Percentiles rank a stretch among this genome's conserved stretches.
Conservation (phyloP, 2,797 vertebrate genomes). For the Toxotes lorentzi region DNA sequence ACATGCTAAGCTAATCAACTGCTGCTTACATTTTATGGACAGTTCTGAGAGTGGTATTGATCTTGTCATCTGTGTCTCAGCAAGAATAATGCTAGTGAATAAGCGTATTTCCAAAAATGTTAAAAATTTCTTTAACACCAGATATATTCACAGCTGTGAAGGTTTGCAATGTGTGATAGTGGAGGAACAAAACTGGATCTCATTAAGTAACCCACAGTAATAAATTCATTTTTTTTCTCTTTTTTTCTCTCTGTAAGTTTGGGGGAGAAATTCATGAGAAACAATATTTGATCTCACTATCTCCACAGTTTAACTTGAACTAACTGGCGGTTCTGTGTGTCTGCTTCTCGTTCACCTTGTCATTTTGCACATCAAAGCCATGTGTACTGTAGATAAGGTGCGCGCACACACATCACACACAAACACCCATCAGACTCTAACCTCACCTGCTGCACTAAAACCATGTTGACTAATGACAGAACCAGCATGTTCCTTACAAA, state of each 20-base stretch:
- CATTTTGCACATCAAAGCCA: slow-evolving; percentile 62
- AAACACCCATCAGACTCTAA: slow-evolving; percentile 43
- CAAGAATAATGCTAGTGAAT: not conserved
- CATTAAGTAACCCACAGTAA: not conserved
- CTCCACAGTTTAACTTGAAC: slow-evolving; percentile 43
- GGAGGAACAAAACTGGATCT: not conserved
- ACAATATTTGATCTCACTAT: slow-evolving; percentile 41
- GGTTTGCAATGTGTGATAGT: not conserved
- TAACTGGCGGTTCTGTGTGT: slow-evolving; percentile 32
- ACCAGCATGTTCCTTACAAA: slow-evolving; percentile 56
- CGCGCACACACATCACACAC: slow-evolving; percentile 40
- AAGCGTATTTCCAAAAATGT: not conserved
- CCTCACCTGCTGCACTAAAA: slow-evolving; percentile 68
- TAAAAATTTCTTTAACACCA: not conserved
- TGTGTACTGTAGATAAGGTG: slow-evolving; percentile 57
- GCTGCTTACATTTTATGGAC: not conserved
- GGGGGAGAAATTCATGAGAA: not conserved
- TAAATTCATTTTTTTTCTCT: not conserved
- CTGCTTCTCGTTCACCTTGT: slow-evolving; percentile 37
- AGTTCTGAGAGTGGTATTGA: not conserved
- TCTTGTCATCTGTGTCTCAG: not conserved
- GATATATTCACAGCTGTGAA: not conserved
- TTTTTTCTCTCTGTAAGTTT: not conserved
- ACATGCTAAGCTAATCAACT: not conserved
- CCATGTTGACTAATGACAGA: slow-evolving; percentile 57